Conservation (phyloP, 30 jellyfish, hydroid and myxozoan species). For the Hydra vulgaris region DNA sequence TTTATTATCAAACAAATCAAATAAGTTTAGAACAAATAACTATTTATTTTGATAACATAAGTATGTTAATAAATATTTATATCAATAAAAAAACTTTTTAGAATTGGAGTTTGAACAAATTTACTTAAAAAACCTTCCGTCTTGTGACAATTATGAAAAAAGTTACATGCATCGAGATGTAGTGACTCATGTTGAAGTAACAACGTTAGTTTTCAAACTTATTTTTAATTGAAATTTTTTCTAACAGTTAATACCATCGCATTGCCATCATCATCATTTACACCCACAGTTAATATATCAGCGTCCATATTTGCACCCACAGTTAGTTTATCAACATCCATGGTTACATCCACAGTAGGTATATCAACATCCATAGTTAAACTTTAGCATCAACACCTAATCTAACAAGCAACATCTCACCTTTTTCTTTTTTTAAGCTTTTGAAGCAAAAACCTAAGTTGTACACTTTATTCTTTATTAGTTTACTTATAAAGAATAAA, state of each 20-base stretch:
- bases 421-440: too few species aligned
- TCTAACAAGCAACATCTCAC: too few species aligned
- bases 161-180: constrained; percentile 89
- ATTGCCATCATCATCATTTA: not conserved
- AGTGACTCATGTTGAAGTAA: constrained; percentile 70
- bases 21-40: too few species aligned
- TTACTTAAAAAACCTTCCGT: constrained; percentile 63
- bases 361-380: too few species aligned
- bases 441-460: too few species aligned
- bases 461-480: not conserved
- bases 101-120: constrained; percentile 69
- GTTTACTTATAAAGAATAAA: not conserved
- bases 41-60: too few species aligned
- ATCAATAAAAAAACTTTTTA: too few species aligned
- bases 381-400: too few species aligned
- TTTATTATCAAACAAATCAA: too few species aligned
- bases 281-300: not conserved
- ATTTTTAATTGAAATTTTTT: too few species aligned
- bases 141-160: constrained; percentile 82
- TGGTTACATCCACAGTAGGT: too few species aligned
- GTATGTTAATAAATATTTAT: too few species aligned
- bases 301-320: not conserved
- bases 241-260: not conserved
- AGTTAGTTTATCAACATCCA: not conserved
- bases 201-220: constrained; percentile 32